Evolutionary conservation across 2,888 invertebrate species (phyloP).

Genomic region (Chrysotoxum bicinctum): DNA sequence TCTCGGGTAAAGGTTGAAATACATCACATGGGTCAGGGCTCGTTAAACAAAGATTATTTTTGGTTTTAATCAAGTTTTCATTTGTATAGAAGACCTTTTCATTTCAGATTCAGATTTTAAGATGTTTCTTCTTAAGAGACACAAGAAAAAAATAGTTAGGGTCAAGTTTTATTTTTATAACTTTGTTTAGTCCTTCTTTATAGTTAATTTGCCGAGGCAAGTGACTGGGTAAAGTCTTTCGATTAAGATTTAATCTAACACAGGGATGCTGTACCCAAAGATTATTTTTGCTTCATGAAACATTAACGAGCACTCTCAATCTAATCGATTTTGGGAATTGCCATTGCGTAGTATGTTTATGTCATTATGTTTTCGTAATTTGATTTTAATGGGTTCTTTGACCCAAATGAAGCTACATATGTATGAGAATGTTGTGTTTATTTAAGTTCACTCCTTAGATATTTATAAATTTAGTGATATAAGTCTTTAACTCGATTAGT

Average conservation of each 20-base stretch:
- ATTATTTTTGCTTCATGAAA: constrained; percentile 51
- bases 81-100: background rate
- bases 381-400: constrained; percentile 1
- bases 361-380: constrained; percentile 1
- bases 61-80: background rate
- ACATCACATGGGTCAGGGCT: background rate
- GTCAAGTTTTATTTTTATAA: constrained; percentile 6
- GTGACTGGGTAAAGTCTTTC: background rate
- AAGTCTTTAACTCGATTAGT: background rate
- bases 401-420: background rate
- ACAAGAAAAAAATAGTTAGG: background rate
- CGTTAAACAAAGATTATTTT: background rate
- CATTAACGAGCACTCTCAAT: constrained; percentile 19
- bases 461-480: background rate
- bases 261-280: constrained; percentile 2
- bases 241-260: background rate
- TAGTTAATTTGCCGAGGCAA: background rate
- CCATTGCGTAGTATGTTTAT: background rate
- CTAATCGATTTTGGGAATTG: constrained; percentile 25
- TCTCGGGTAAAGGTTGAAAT: background rate
- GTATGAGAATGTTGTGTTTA: background rate
- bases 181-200: background rate
- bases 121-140: background rate
- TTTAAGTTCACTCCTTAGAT: background rate
- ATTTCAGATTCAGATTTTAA: background rate